Evolutionary conservation across 2,797 vertebrate genomes (phyloP).

Genomic region (Ataeniobius toweri): DNA sequence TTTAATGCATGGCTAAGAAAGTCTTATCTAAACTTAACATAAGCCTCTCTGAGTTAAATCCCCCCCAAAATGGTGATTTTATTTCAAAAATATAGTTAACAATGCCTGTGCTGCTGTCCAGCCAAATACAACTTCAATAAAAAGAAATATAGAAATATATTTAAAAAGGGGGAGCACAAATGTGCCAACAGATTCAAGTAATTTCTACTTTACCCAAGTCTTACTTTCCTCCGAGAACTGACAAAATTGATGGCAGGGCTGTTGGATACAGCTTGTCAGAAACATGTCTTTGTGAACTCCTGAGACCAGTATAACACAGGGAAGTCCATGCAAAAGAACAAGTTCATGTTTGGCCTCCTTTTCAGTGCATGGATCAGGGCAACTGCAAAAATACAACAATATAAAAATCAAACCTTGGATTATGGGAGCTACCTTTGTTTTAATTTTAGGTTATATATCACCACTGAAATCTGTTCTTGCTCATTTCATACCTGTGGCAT

Average conservation of each 20-base stretch:
- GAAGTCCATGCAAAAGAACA: constrained; percentile 10
- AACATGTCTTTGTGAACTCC: background rate
- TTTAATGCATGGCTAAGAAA: no score
- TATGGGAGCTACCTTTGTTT: background rate
- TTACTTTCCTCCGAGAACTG: constrained; percentile 10
- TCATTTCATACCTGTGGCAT: background rate
- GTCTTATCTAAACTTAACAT: no score
- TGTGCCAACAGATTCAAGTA: no score
- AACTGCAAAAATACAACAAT: background rate
- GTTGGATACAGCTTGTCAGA: constrained; percentile 8
- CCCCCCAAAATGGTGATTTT: no score
- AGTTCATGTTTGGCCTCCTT: background rate
- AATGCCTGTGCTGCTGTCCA: no score
- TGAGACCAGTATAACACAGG: background rate
- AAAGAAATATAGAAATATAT: no score
- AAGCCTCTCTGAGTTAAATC: no score
- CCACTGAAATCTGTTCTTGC: background rate
- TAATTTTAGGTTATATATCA: background rate
- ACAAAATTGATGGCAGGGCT: constrained; percentile 2
- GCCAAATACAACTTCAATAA: no score
- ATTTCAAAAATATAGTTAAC: no score
- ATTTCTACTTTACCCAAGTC: no score
- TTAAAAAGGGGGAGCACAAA: no score
- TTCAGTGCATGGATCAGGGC: background rate
- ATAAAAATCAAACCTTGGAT: background rate